Evolutionary conservation across 2,888 invertebrate species (phyloP), one percentile per base, ranked within the genome.

Genomic region (Acleris sparsana): DNA sequence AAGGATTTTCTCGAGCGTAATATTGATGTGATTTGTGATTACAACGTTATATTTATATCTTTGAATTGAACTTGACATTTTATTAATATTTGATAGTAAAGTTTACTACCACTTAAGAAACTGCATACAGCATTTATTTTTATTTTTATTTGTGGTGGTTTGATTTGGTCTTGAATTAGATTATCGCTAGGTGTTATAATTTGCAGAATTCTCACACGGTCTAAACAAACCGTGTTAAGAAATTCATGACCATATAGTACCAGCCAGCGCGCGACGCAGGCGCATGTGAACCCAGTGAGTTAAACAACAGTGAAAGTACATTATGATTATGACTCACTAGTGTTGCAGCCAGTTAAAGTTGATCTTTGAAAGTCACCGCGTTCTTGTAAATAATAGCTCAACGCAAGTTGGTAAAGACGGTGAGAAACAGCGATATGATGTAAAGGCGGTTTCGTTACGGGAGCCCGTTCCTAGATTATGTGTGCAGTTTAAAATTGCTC

Each of bases 261-360:
- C 13, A 13, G 1, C 39, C 39, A 11, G 39, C 39, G 39, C 22
- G 22, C 13, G 51, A 53, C 60, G 62, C 49, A 65, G 7, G 33
- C 46, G 63, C 49, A 60, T 64, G 68, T 67, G 70, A 73, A 72
- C 73, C 67, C 60, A 69, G 70, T 73, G 68, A 67, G 13, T 39
- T 39, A 13, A 39, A 13, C 39, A 39, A 65, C 71, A 76, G 81
- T 77, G 83, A 83, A 83, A 83, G 83, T 72, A 60, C 69, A 72
- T 69, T 70, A 39, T 39, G 13, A 70, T 61, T 69, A 68, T 69
- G 67, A 69, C 69, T 75, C 70, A 73, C 75, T 75, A 67, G 71
- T 63, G 72, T 65, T 72, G 70, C 18, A 58, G 58, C 66, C 71
- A 69, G n/a, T 53, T 17, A 49, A 52, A n/a, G 48, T 62, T 70